Evolutionary conservation across 35 echinoderm and acorn worm species (phyloP), one percentile per base, ranked within the genome.

Genomic region (Apostichopus japonicus): DNA sequence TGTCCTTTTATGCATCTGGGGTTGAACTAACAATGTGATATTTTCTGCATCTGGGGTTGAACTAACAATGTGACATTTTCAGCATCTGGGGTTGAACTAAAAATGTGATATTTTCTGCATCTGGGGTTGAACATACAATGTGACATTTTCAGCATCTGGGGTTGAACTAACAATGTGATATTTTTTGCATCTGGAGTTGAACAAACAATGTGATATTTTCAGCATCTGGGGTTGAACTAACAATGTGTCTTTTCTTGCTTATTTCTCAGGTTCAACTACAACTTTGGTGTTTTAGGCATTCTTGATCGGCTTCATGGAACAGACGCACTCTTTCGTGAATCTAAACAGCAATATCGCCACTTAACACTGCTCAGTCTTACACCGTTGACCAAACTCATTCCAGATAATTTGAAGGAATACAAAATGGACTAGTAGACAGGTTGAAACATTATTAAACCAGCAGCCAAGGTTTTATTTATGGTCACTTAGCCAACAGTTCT

Each of bases 271-370:
- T 95, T 95, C 79, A 93, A 79, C 65, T 71, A 90, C 53, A 93
- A 93, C 72, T 95, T 57, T 77, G 94, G 94, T 16, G 84, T 91
- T 9, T 72, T 95, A 3, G 94, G 94, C 1, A 73, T 95, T 44
- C 70, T 95, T 6, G 94, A 95, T 67, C 63, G 94, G 22, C 79
- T 95, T 24, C 94, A 95, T 53, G 92, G 92, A 5, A 95, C 94
- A 0, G 94, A 95, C 79, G 27, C 58, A 3, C 15, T 93, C 59
- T 95, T 95, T 79, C 27, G 72, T 33, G 65, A 96, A 54, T 84
- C 91, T 55, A 93, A 94, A 78, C 95, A 99, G 70, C 91, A 94
- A 19, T 25, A 92, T 24, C 90, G 95, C n/a, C 94, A 96, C 78
- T n/a, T 77, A 23, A 54, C 90, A 15, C 65, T 96, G 5, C 72